Conservation (phyloP, 2,797 vertebrate genomes). For the Sylvilagus floridanus region DNA sequence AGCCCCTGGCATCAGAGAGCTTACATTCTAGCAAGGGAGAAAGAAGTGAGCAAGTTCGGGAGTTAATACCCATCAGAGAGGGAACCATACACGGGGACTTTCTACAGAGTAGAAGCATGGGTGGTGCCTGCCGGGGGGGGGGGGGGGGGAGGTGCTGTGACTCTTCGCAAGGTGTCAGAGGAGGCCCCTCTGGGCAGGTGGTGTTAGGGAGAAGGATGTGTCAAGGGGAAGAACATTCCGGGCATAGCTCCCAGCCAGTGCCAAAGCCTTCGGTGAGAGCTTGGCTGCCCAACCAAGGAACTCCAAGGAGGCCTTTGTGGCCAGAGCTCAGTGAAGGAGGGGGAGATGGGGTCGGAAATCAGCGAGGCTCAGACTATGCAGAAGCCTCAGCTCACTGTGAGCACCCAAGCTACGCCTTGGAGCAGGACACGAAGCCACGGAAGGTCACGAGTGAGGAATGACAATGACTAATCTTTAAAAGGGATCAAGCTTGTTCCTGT, state of each 20-base stretch:
- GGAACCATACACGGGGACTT: background rate
- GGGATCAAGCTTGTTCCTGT: background rate
- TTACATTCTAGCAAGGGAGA: background rate
- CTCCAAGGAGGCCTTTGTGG: background rate
- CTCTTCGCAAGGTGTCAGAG: background rate
- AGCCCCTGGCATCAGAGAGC: background rate
- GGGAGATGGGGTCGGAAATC: background rate
- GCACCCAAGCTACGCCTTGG: background rate
- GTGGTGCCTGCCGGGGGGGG: background rate
- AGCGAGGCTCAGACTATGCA: background rate
- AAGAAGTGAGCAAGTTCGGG: background rate
- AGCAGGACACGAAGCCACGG: background rate
- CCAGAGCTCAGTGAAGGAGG: background rate
- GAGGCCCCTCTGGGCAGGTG: background rate
- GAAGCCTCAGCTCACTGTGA: background rate
- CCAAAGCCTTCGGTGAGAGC: background rate
- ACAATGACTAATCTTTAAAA: background rate
- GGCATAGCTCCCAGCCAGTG: background rate
- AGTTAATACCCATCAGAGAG: background rate
- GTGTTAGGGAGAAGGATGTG: background rate
- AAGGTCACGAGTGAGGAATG: background rate
- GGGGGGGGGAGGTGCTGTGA: too few species aligned
- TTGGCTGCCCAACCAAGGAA: background rate
- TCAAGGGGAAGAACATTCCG: conserved; percentile 35
- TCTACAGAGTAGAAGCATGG: background rate